Conservation (phyloP, 2,113 vertebrate genomes). For the Oncorhynchus clarkii region DNA sequence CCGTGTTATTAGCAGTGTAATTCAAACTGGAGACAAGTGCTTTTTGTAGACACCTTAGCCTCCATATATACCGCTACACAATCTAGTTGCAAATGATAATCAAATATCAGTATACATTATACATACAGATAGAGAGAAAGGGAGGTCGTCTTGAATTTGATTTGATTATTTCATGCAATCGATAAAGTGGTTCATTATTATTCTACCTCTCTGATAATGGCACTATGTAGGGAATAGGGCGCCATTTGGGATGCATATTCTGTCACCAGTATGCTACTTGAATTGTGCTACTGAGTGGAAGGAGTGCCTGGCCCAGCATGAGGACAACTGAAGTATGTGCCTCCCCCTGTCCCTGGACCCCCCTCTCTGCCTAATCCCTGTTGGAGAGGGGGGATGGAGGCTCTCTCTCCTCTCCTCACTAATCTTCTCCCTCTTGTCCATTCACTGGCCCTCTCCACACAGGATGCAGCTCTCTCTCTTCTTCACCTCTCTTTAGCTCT, state of each 20-base stretch:
- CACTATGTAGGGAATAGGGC: background rate
- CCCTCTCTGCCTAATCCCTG: background rate
- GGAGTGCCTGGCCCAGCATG: conserved; percentile 1
- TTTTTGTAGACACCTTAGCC: conserved; percentile 34
- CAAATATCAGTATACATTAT: background rate
- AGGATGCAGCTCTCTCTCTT: background rate
- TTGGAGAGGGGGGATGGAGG: too few relatives aligned
- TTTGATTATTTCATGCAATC: background rate
- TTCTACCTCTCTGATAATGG: conserved; percentile 3
- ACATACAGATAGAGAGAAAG: background rate
- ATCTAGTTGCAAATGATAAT: background rate
- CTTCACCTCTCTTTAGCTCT: background rate
- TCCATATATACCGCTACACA: conserved; percentile 9
- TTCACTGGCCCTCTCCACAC: background rate
- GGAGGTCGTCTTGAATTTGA: background rate
- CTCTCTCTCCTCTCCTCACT: background rate
- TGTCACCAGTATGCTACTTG: background rate
- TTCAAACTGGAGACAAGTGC: conserved; percentile 32
- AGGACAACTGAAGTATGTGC: background rate
- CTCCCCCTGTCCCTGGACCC: background rate
- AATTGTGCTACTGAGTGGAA: background rate
- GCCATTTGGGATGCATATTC: too few relatives aligned
- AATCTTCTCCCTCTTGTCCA: conserved; percentile 2
- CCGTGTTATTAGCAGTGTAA: conserved; percentile 8
- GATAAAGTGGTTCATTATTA: background rate